phyloP scores from a whole-genome alignment of 2,888 invertebrate genomes.

The Mythimna ferrago region DNA sequence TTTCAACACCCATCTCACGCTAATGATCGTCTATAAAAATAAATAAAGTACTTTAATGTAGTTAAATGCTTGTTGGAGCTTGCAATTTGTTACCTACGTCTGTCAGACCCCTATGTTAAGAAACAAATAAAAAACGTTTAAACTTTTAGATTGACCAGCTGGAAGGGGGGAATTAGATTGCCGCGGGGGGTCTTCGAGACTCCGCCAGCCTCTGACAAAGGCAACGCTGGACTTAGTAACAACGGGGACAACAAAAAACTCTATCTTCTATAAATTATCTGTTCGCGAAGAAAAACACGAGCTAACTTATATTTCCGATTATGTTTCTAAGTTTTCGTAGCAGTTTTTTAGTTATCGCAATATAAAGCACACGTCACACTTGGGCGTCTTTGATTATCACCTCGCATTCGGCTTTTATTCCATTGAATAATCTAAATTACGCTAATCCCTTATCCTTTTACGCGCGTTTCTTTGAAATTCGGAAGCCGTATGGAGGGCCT shows the following conservation, averaged over 20 bases:
- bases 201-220: conserved; percentile 74
- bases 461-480: conserved; percentile 84
- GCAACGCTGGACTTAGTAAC: conserved; percentile 74
- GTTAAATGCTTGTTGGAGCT: conserved; percentile 61
- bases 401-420: conserved; percentile 63
- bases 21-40: conserved; percentile 69
- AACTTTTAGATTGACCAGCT: conserved; percentile 73
- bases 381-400: conserved; percentile 60
- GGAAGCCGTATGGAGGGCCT: conserved; percentile 83
- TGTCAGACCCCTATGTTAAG: conserved; percentile 43
- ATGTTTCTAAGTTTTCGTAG: conserved; percentile 44
- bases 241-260: conserved; percentile 70
- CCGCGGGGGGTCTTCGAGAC: conserved; percentile 78
- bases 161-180: conserved; percentile 79
- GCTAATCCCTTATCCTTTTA: conserved; percentile 82
- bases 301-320: conserved; percentile 67
- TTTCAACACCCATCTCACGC: conserved; percentile 65
- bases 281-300: conserved; percentile 60
- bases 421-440: conserved; percentile 78
- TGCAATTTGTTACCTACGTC: conserved; percentile 58
- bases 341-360: conserved; percentile 49
- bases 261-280: conserved; percentile 71
- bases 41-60: conserved; percentile 62
- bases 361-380: conserved; percentile 64
- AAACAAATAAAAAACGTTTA: conserved; percentile 61